Evolutionary conservation across 2,888 invertebrate species (phyloP).

Genomic region (Seladonia tumulorum): DNA sequence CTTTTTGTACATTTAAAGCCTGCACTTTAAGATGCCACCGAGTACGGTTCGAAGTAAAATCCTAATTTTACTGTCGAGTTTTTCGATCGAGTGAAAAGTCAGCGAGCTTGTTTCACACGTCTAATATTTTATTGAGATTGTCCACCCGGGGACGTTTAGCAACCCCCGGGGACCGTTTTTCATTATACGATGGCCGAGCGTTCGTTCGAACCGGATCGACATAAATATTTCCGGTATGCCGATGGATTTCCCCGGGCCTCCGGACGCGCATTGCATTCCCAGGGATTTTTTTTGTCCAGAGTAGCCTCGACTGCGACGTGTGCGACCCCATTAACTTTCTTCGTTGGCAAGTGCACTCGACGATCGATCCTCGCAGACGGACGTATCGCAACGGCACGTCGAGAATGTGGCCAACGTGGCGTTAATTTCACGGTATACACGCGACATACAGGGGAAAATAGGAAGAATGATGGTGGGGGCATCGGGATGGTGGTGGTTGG

Average conservation of each 20-base stretch:
- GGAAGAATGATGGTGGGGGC: background rate
- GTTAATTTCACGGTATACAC: constrained; percentile 15
- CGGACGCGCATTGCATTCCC: constrained; percentile 7
- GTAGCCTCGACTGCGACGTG: constrained; percentile 5
- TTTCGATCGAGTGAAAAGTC: background rate
- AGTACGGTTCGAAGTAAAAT: too few relatives aligned
- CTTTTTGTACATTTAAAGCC: too few relatives aligned
- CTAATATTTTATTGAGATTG: constrained; percentile 45
- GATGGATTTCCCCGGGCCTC: constrained; percentile 16
- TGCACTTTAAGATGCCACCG: too few relatives aligned
- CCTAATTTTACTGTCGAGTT: too few relatives aligned
- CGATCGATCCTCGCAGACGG: constrained; percentile 37
- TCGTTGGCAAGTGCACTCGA: constrained; percentile 21
- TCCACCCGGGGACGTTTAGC: constrained; percentile 22
- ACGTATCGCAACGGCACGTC: constrained; percentile 16
- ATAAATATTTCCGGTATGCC: constrained; percentile 60
- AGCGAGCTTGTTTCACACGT: background rate
- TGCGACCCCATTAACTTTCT: constrained; percentile 39
- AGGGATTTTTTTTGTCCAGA: constrained; percentile 18
- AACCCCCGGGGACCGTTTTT: constrained; percentile 46
- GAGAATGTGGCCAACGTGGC: constrained; percentile 14
- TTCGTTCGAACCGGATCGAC: constrained; percentile 36
- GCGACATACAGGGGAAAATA: background rate
- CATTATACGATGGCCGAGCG: constrained; percentile 49
- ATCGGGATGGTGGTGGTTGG: too few relatives aligned